Base-by-base conservation (phyloP, 92 coral and sea anemone genomes). In the Phenganax subtilis region DNA sequence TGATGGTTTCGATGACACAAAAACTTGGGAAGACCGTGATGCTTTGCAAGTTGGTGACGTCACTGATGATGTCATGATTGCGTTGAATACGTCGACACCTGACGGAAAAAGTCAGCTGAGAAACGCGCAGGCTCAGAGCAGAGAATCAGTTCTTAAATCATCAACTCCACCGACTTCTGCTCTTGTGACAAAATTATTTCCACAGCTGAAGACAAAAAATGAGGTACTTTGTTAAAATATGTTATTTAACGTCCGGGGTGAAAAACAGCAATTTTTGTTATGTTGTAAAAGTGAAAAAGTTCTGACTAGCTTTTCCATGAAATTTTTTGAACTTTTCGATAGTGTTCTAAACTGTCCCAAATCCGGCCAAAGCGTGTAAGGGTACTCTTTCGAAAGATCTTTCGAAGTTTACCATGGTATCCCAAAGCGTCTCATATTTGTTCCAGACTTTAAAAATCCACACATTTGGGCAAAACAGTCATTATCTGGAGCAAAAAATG, bases 141-240 rank as follows among this genome's bases (percentile, higher is more conserved):
- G 30, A 10, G 54, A 16, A 8, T 64, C 57, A 6, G 72, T 17
- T 9, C 55, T 29, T 12, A 29, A 3, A 30, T 79, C 89, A 12
- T 89, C 97, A 56, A 91, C 99, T 12, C 99, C 99, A 14, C 99
- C 99, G 6, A 92, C 99, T 8, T 96, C 99, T 53, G 86, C 97
- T 0, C 87, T 96, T 54, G 94, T 96, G 65, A 85, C 90, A 30
- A 96, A 96, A 91, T 87, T 96, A 29, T 96, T 96, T 61, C 99
- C 99, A 7, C 96, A 96, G 85, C 65, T 96, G 56, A 96, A 96
- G 76, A 90, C 88, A 20, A 89, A 89, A 59, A 85, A 84, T 55
- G 74, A 87, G 64, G 61, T 37, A 31, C 1, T 47, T 0, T 56
- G 17, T 84, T 75, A 0, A 27, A 55, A 29, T 56, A 14, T 71